A percentile compares a stretch with the other conserved stretches of the same genome.
phyloP scores from a whole-genome alignment of 2,888 invertebrate species.

The Unio delphinus region DNA sequence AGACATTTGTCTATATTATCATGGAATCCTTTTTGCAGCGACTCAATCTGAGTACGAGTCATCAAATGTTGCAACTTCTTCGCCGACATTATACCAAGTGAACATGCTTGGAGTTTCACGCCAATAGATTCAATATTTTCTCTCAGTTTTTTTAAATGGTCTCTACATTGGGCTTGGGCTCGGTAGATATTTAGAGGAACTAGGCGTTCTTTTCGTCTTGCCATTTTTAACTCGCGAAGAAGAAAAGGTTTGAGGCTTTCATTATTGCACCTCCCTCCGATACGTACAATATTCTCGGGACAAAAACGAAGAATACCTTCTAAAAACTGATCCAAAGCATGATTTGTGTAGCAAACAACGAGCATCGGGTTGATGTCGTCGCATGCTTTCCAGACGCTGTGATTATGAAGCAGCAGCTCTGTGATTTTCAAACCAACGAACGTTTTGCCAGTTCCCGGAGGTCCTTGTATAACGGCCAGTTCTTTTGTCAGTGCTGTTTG shows the following conservation, averaged over 20 bases:
- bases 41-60: conserved; percentile 20
- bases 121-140: conserved; percentile 29
- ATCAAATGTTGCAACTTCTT: conserved; percentile 24
- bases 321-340: conserved; percentile 69
- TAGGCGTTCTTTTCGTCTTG: conserved; percentile 15
- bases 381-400: conserved; percentile 64
- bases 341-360: conserved; percentile 70
- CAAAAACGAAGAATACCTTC: conserved; percentile 56
- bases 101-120: conserved; percentile 25
- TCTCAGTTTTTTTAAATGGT: conserved; percentile 16
- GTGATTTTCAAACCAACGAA: conserved; percentile 84
- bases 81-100: conserved; percentile 25
- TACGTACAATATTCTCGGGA: conserved; percentile 53
- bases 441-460: conserved; percentile 91
- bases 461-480: conserved; percentile 74
- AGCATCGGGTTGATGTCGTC: conserved; percentile 54
- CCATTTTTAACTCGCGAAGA: conserved; percentile 20
- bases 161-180: conserved; percentile 34
- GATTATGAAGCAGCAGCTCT: conserved; percentile 77
- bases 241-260: conserved; percentile 43
- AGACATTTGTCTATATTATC: not conserved
- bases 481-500: conserved; percentile 63
- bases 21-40: conserved; percentile 9
- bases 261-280: conserved; percentile 61
- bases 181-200: conserved; percentile 24